Percentiles rank a stretch among this genome's conserved stretches.
phyloP scores from a whole-genome alignment of 1,140 invertebrate species.

The Bombus ignitus region DNA sequence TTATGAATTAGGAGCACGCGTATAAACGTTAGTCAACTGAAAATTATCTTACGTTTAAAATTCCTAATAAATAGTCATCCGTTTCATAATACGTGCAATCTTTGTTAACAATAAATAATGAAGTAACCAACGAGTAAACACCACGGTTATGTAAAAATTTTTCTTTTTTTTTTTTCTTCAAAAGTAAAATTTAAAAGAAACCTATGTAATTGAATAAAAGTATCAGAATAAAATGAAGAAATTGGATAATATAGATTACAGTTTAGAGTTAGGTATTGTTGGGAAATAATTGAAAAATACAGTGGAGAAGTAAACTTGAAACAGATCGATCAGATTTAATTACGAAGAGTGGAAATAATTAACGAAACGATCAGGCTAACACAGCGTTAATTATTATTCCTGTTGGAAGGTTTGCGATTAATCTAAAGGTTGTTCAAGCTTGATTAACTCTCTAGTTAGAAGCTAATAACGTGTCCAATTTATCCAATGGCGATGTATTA shows the following conservation, averaged over 20 bases:
- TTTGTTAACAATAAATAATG: background rate
- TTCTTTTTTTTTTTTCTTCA: too few relatives aligned
- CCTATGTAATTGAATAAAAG: too few relatives aligned
- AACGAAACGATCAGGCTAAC: background rate
- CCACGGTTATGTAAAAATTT: too few relatives aligned
- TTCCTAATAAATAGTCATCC: background rate
- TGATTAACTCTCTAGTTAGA: conserved; percentile 19
- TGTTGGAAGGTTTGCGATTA: conserved; percentile 16
- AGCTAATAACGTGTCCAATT: conserved; percentile 23
- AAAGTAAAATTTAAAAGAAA: too few relatives aligned
- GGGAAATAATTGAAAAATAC: background rate
- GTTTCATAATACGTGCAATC: background rate
- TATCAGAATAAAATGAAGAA: too few relatives aligned
- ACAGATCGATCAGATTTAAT: conserved; percentile 1
- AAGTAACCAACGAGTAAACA: too few relatives aligned
- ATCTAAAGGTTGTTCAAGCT: conserved; percentile 12
- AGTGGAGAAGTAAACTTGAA: background rate
- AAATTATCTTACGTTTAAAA: background rate
- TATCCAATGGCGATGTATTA: conserved; percentile 7
- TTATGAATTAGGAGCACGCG: background rate
- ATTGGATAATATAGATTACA: too few relatives aligned
- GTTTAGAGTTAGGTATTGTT: too few relatives aligned
- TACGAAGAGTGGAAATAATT: conserved; percentile 14
- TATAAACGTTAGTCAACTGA: background rate
- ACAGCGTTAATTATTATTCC: conserved; percentile 2